Evolutionary conservation across 1,140 invertebrate species (phyloP).

Genomic region (Calosoma granatense): DNA sequence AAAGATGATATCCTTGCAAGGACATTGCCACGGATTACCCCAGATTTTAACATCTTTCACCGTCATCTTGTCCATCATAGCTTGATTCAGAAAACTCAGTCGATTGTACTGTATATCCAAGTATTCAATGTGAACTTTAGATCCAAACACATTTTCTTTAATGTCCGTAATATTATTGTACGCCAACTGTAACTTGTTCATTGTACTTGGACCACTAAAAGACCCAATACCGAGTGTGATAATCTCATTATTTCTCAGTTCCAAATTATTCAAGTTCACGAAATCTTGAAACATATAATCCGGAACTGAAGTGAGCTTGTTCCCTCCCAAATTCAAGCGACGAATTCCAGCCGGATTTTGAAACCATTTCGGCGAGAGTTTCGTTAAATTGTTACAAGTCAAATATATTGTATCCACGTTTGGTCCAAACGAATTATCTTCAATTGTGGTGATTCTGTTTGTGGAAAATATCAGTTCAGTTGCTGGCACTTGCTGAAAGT

Average conservation of each 20-base stretch:
- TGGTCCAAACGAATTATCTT: not conserved
- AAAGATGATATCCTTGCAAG: not conserved
- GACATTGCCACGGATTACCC: slow-evolving; percentile 2
- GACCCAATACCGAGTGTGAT: not conserved
- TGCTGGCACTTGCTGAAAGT: not conserved
- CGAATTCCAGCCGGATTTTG: not conserved
- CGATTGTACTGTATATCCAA: not conserved
- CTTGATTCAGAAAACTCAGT: not conserved
- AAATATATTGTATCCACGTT: not conserved
- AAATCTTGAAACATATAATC: slow-evolving; percentile 1
- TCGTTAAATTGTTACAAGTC: slow-evolving; percentile 2
- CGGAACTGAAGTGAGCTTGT: not conserved
- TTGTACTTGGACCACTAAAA: not conserved
- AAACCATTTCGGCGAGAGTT: not conserved
- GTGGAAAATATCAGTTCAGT: not conserved
- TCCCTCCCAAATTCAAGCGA: not conserved
- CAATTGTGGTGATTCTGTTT: not conserved
- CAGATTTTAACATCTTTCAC: not conserved
- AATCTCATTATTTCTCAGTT: not conserved
- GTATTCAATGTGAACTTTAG: not conserved
- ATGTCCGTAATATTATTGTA: not conserved
- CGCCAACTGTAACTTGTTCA: not conserved
- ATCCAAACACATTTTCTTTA: not conserved
- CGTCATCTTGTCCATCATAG: not conserved
- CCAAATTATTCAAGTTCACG: not conserved